phyloP scores from a whole-genome alignment of 2,113 vertebrate genomes.

The Herpailurus yagouaroundi region DNA sequence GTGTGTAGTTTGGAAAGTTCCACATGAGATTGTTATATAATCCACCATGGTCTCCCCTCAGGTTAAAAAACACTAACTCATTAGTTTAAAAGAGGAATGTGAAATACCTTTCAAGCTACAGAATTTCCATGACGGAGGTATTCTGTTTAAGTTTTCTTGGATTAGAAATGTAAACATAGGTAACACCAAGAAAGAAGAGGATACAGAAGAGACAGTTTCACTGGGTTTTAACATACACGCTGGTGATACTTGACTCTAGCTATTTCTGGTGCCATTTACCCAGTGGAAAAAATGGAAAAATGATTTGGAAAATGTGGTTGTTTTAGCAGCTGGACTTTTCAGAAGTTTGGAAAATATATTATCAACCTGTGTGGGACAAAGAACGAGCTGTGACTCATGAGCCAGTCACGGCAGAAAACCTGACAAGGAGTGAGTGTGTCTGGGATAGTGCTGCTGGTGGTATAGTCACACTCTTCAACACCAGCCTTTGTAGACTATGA shows the following conservation, averaged over 20 bases:
- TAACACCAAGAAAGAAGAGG: not conserved
- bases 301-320: constrained; percentile 53
- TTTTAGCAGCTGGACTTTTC: constrained; percentile 7
- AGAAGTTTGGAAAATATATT: constrained; percentile 61
- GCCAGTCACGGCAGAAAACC: not conserved
- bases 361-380: not conserved
- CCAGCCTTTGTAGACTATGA: rapidly evolving
- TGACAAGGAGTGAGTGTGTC: not conserved
- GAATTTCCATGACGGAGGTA: not conserved
- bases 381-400: constrained; percentile 60
- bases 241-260: not conserved
- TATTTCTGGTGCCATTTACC: not conserved
- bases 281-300: constrained; percentile 5
- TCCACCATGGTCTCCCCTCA: not conserved
- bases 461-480: not conserved
- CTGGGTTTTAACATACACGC: not conserved
- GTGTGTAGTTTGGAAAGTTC: not conserved
- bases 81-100: not conserved
- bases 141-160: not conserved
- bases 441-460: not conserved
- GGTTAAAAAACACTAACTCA: not conserved
- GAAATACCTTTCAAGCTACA: not conserved
- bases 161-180: not conserved
- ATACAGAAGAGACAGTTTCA: not conserved
- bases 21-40: not conserved